phyloP scores from a whole-genome alignment of 2,797 vertebrate genomes.

The Enteromius radiatus region DNA sequence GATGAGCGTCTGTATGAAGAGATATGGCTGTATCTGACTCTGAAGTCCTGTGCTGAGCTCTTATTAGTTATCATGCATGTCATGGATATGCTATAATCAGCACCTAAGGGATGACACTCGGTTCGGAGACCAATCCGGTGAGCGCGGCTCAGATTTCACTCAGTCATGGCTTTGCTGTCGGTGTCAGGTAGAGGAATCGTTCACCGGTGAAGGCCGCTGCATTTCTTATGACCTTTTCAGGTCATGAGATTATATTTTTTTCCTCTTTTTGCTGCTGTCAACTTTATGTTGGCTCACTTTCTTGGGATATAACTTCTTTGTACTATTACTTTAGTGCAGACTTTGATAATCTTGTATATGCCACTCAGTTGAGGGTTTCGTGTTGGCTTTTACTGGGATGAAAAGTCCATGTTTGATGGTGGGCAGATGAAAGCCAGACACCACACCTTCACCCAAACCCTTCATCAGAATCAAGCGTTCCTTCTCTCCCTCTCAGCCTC shows the following conservation, averaged over 20 bases:
- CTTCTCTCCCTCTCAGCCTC: neutral
- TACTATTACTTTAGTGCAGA: neutral
- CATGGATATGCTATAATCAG: conserved; percentile 46
- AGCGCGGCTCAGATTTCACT: conserved; percentile 22
- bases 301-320: neutral
- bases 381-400: neutral
- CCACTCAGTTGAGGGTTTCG: neutral
- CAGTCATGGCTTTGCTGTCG: conserved; percentile 21
- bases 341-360: conserved; percentile 9
- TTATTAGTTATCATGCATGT: conserved; percentile 41
- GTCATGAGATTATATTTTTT: neutral
- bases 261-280: neutral
- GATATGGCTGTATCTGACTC: conserved; percentile 6
- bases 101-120: conserved; percentile 22
- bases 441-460: conserved; percentile 21
- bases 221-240: conserved; percentile 13
- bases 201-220: neutral
- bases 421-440: conserved; percentile 18
- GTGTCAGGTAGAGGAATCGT: conserved; percentile 2
- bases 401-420: conserved; percentile 10
- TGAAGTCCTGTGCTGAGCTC: conserved; percentile 7
- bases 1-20: conserved; percentile 7
- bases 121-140: neutral
- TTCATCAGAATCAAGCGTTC: conserved; percentile 22
- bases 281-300: conserved; percentile 1